A percentile compares a stretch with the other conserved stretches of the same genome.
Conservation (phyloP, 2,888 invertebrate species). For the Synergus umbraculus region DNA sequence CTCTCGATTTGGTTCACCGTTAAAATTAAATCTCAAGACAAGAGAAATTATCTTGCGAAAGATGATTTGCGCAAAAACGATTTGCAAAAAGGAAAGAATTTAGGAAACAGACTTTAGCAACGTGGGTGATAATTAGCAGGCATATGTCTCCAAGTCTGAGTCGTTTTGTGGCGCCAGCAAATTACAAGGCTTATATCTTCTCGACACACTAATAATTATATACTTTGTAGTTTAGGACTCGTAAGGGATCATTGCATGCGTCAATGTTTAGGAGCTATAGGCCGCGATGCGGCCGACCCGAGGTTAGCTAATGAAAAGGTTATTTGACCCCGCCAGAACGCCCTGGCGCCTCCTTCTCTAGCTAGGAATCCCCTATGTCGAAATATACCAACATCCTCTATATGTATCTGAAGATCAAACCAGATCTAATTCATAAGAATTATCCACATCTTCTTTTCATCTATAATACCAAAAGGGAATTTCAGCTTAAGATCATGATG, state of each 20-base stretch:
- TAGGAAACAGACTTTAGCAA: conserved; percentile 10
- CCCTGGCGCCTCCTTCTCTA: conserved; percentile 75
- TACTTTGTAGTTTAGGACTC: conserved; percentile 62
- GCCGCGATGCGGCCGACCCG: conserved; percentile 66
- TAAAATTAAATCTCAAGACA: background rate
- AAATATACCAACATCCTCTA: conserved; percentile 23
- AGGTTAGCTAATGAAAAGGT: conserved; percentile 77
- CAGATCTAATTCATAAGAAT: conserved; percentile 42
- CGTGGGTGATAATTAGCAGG: conserved; percentile 71
- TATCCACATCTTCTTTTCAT: conserved; percentile 39
- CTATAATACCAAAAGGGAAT: conserved; percentile 21
- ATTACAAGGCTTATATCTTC: conserved; percentile 74
- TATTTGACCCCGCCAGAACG: conserved; percentile 76
- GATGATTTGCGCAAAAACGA: background rate
- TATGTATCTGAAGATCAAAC: conserved; percentile 25
- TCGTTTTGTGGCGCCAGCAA: conserved; percentile 75
- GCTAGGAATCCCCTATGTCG: conserved; percentile 47
- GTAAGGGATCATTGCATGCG: conserved; percentile 66
- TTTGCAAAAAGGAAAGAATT: conserved; percentile 13
- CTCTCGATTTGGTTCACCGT: conserved; percentile 9
- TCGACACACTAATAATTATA: conserved; percentile 75
- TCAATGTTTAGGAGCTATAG: conserved; percentile 74
- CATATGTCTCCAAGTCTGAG: conserved; percentile 74
- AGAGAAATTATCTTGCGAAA: background rate
- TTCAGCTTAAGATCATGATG: conserved; percentile 32